Percentiles rank a stretch among this genome's conserved stretches.
Conservation (phyloP, 2,797 vertebrate species). For the Botia almorhae region DNA sequence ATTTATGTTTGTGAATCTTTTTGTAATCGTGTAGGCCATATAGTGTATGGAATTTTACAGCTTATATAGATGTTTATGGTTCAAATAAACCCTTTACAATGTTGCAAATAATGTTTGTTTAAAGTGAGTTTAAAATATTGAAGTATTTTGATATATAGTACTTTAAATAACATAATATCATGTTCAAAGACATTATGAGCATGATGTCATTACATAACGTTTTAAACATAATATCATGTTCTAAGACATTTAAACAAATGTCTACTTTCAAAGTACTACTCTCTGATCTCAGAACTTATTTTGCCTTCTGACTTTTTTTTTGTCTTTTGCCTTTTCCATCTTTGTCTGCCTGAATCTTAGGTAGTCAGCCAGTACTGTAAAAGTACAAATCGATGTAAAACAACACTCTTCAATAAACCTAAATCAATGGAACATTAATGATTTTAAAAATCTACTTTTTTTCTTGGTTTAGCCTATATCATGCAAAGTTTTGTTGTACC, state of each 20-base stretch:
- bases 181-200: too few relatives aligned
- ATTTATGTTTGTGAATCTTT: too few relatives aligned
- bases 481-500: too few relatives aligned
- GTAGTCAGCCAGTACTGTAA: background rate
- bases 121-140: background rate
- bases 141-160: background rate
- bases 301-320: constrained; percentile 13
- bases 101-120: background rate
- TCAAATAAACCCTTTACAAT: background rate
- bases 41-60: too few relatives aligned
- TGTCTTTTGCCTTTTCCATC: constrained; percentile 54
- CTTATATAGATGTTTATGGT: background rate
- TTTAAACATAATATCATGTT: too few relatives aligned
- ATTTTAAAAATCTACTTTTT: too few relatives aligned
- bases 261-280: background rate
- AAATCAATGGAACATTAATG: constrained; percentile 43
- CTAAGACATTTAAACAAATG: too few relatives aligned
- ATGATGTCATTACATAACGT: background rate
- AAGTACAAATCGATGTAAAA: constrained; percentile 32
- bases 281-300: background rate
- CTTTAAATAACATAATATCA: background rate
- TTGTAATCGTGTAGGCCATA: too few relatives aligned
- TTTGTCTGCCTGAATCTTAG: too few relatives aligned
- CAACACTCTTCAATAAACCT: constrained; percentile 44
- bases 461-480: too few relatives aligned